Evolutionary conservation across 1,140 invertebrate genomes (phyloP).

Genomic region (Caenorhabditis inopinata): DNA sequence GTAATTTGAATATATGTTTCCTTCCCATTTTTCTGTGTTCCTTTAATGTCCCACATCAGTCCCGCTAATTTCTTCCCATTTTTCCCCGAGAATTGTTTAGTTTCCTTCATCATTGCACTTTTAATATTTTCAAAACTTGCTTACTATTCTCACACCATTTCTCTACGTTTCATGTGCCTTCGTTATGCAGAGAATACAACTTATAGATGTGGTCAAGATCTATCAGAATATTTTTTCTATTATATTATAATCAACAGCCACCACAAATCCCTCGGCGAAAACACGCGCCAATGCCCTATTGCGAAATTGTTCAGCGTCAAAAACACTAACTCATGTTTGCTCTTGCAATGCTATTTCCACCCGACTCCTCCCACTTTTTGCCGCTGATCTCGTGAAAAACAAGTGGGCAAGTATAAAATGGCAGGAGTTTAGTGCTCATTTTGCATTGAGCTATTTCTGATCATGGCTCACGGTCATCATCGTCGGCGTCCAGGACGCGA

Average conservation of each 20-base stretch:
- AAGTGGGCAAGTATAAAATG: slow-evolving; percentile 11
- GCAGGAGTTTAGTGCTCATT: no score
- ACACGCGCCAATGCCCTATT: not conserved
- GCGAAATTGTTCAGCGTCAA: slow-evolving; percentile 27
- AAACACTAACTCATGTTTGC: slow-evolving; percentile 12
- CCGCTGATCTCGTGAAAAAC: slow-evolving; percentile 25
- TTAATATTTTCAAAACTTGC: not conserved
- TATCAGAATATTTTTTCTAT: no score
- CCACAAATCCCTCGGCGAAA: not conserved
- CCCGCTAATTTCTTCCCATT: not conserved
- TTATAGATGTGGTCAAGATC: not conserved
- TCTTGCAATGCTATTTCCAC: not conserved
- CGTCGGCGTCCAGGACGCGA: not conserved
- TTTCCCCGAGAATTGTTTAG: not conserved
- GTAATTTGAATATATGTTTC: not conserved
- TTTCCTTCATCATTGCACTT: not conserved
- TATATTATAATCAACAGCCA: not conserved
- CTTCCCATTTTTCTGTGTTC: not conserved
- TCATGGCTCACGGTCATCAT: not conserved
- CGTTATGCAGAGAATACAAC: not conserved
- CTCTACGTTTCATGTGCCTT: not conserved
- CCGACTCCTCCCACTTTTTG: slow-evolving; percentile 11
- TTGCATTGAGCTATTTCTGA: not conserved
- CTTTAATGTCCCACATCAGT: not conserved
- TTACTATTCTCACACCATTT: not conserved